A percentile compares a stretch with the other conserved stretches of the same genome.
Conservation (phyloP, 2,797 vertebrate species). For the Epinephelus awoara region DNA sequence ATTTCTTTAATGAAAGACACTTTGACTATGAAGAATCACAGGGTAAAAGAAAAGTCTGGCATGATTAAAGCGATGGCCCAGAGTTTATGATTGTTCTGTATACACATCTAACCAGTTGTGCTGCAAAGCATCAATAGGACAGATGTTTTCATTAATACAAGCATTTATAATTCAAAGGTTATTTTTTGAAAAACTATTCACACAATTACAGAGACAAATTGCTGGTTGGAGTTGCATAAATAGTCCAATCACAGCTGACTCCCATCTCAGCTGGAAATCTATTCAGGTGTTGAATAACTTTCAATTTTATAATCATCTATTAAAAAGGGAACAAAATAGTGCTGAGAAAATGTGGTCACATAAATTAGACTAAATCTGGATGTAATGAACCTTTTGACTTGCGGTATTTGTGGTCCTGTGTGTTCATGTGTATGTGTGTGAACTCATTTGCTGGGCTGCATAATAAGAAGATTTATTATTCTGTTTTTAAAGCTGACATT, state of each 20-base stretch:
- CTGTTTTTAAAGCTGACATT: no score
- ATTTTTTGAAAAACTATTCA: constrained; percentile 17
- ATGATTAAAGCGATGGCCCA: not conserved
- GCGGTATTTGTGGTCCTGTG: constrained; percentile 11
- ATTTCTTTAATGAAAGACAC: not conserved
- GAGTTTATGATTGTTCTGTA: constrained; percentile 10
- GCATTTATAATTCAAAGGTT: constrained; percentile 27
- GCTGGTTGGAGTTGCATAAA: constrained; percentile 46
- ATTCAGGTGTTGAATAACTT: constrained; percentile 55
- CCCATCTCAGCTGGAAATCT: constrained; percentile 36
- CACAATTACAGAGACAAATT: constrained; percentile 35
- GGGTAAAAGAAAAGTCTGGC: not conserved
- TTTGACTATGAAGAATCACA: not conserved
- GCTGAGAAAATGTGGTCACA: constrained; percentile 29
- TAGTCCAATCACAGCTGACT: constrained; percentile 44
- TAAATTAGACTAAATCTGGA: constrained; percentile 40
- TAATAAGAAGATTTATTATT: no score
- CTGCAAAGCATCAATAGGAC: not conserved
- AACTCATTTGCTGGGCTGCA: constrained; percentile 10
- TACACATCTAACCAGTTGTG: not conserved
- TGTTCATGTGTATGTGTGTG: constrained; percentile 3
- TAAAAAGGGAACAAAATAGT: constrained; percentile 43
- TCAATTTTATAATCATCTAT: constrained; percentile 39
- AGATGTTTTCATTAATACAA: constrained; percentile 20
- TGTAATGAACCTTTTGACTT: constrained; percentile 35